phyloP scores from a whole-genome alignment of 2,113 vertebrate genomes.

The Tricholaema leucomelas region DNA sequence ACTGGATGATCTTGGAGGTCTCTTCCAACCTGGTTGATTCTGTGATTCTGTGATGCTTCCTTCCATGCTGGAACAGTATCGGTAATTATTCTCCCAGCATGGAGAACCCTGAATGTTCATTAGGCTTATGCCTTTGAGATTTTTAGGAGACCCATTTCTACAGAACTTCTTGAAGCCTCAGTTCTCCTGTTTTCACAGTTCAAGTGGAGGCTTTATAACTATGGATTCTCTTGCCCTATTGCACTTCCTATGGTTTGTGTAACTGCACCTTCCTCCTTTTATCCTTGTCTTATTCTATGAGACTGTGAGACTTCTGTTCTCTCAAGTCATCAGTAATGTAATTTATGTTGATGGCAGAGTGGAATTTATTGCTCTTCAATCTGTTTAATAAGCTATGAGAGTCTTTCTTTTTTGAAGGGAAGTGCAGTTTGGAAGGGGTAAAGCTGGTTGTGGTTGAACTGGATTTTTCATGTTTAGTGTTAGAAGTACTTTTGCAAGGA shows the following conservation, averaged over 20 bases:
- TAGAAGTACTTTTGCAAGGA: not conserved
- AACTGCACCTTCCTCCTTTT: not conserved
- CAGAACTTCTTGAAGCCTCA: not conserved
- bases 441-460: not conserved
- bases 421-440: not conserved
- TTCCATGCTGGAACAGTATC: not conserved
- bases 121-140: not conserved
- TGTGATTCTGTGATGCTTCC: not conserved
- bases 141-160: not conserved
- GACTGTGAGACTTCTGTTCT: not conserved
- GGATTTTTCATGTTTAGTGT: not conserved
- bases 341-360: not conserved
- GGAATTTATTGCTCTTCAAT: not conserved
- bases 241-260: not conserved
- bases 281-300: not conserved
- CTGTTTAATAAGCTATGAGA: not conserved
- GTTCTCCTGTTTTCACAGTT: not conserved
- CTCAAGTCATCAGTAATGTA: not conserved
- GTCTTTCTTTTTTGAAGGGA: not conserved
- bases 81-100: rapidly evolving
- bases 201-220: not conserved
- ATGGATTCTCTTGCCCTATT: not conserved
- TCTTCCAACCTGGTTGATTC: no score
- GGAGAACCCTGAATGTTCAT: not conserved
- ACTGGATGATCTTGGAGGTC: no score